Evolutionary conservation across 2,113 vertebrate genomes (phyloP), one percentile per base, ranked within the genome.

Genomic region (Taxidea taxus): DNA sequence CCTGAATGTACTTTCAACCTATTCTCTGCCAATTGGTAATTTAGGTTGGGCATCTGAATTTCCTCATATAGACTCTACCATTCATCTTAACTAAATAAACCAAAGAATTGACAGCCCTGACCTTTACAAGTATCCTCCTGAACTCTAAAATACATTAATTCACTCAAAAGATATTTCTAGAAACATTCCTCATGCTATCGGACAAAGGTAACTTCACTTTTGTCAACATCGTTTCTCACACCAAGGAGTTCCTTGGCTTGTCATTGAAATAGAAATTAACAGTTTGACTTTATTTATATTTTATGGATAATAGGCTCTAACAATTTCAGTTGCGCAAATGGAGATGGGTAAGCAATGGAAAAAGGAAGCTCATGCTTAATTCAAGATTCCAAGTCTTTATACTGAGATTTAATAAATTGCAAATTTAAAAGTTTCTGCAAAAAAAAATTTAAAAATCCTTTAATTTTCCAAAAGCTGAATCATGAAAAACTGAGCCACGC

Each of bases 161-260:
- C 47, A 60, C 7, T 84, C 66, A 87, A 93, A 93, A 94, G 66
- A 6, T 93, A 87, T 62, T 95, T 94, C 90, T 92, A 87, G 75
- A 95, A 97, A 90, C n/a, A 96, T 29, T 97, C 49, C 37, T 96
- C 82, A 54, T 62, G 62, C 84, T 82, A 81, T n/a, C 20, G 21
- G n/a, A 81, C 68, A 93, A 75, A 49, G 62, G 21, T 85, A 94
- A 95, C 78, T 93, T 91, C 42, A 89, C 27, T 29, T 87, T 92
- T 68, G 64, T 84, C 86, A 94, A 82, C 12, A 31, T 34, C 29
- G 8, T 80, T 93, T 91, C 47, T 74, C 34, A 77, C 54, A 81
- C 20, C 77, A 97, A 93, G 60, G 23, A 80, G 74, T 91, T 90
- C 64, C 77, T 86, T 93, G 86, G 78, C n/a, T 97, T 93, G 60